phyloP scores from a whole-genome alignment of 2,797 vertebrate species.

The Poeciliopsis infans region DNA sequence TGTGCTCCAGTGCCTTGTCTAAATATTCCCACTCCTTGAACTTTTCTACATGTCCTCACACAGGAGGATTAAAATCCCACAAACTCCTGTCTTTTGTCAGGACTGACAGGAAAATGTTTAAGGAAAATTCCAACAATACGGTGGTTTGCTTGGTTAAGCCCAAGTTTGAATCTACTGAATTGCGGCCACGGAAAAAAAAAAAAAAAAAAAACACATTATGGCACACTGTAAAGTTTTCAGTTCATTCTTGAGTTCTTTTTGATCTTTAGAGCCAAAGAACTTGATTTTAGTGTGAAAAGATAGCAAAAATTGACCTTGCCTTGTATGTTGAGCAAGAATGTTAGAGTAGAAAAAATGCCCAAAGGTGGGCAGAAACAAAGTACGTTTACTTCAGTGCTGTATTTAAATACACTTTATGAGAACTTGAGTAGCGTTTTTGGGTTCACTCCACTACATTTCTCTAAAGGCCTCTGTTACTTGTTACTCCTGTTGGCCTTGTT shows the following conservation, averaged over 20 bases:
- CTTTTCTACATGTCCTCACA: background rate
- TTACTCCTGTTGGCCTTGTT: no score
- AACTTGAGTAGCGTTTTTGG: no score
- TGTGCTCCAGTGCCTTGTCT: background rate
- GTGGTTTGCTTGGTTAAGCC: background rate
- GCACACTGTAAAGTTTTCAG: background rate
- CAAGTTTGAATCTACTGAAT: background rate
- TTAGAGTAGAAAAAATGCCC: no score
- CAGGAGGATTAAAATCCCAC: background rate
- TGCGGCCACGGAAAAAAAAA: background rate
- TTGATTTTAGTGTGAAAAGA: background rate
- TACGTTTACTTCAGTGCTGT: no score
- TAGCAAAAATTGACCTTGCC: background rate
- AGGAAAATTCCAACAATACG: background rate
- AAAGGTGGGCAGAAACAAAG: no score
- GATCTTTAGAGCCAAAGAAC: background rate
- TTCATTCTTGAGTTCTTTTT: background rate
- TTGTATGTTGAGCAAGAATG: background rate
- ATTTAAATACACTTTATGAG: no score
- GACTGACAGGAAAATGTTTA: background rate
- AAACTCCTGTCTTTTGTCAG: background rate
- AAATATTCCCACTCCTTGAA: background rate
- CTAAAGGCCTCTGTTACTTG: no score
- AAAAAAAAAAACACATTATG: background rate
- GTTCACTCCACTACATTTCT: no score